Conservation (phyloP, 2,113 vertebrate genomes). For the Spizaetus ornatus region DNA sequence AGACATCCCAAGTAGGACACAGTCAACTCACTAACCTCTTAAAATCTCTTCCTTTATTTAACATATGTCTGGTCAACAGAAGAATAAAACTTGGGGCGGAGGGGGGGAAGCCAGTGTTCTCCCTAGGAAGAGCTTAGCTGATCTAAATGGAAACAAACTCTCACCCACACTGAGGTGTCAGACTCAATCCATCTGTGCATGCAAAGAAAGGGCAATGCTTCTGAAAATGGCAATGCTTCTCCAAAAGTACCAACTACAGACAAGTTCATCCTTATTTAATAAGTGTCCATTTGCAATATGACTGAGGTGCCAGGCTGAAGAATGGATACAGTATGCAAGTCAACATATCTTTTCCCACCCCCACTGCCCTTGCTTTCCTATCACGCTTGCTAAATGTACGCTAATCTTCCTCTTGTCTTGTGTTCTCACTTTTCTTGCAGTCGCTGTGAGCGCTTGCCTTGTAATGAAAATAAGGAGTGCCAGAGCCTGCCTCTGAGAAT, state of each 20-base stretch:
- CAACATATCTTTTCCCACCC: neutral
- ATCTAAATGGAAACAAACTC: neutral
- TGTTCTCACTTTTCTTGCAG: conserved; percentile 86
- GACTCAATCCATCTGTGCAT: neutral
- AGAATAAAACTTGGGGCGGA: neutral
- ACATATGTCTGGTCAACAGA: neutral
- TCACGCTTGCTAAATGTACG: conserved; percentile 54
- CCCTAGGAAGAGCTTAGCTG: neutral
- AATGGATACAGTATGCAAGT: neutral
- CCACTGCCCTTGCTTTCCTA: conserved; percentile 19
- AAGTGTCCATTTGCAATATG: neutral
- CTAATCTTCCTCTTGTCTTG: conserved; percentile 74
- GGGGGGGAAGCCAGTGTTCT: neutral
- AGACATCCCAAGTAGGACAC: neutral
- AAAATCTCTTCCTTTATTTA: neutral
- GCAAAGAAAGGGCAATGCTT: neutral
- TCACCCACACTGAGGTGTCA: neutral
- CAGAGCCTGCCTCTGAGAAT: conserved; percentile 94
- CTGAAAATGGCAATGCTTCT: neutral
- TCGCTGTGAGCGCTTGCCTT: conserved; percentile 99
- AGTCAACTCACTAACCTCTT: neutral
- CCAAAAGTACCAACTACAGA: neutral
- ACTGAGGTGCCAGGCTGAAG: conserved; percentile 8
- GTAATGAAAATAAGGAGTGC: conserved; percentile 93
- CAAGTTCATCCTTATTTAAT: neutral